Conservation (phyloP, 1,140 invertebrate species). For the Neodiprion lecontei region DNA sequence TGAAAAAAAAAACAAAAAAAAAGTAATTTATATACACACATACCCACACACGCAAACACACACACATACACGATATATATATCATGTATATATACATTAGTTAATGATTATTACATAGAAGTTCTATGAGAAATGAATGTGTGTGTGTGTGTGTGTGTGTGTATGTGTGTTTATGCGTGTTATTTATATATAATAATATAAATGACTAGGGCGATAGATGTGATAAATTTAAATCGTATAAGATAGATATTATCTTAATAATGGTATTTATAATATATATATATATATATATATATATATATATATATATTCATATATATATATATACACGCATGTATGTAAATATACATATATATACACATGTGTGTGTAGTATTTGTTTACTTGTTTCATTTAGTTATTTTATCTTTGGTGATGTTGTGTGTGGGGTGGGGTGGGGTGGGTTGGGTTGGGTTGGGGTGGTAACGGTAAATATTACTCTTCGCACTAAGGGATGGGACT, state of each 20-base stretch:
- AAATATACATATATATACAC: background rate
- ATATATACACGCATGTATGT: background rate
- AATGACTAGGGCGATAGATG: slow-evolving; percentile 54
- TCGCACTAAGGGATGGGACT: slow-evolving; percentile 61
- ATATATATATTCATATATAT: background rate
- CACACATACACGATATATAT: slow-evolving; percentile 27
- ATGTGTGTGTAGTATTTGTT: background rate
- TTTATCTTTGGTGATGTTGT: slow-evolving; percentile 22
- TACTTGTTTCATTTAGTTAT: background rate
- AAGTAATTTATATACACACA: too few species aligned
- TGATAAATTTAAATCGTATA: too few species aligned
- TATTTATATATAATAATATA: slow-evolving; percentile 12
- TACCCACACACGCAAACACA: slow-evolving; percentile 21
- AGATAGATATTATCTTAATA: too few species aligned
- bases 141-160: background rate
- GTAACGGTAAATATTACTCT: background rate
- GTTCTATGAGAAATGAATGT: slow-evolving; percentile 4
- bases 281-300: background rate
- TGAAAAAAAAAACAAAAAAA: background rate
- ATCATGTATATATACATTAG: slow-evolving; percentile 42
- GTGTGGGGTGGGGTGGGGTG: too few species aligned
- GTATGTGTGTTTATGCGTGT: slow-evolving; percentile 39
- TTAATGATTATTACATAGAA: slow-evolving; percentile 28
- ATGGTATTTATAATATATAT: too few species aligned
- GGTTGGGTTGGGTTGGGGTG: too few species aligned